These are phyloP conservation scores for Gallinago jamesoni DNA, from an alignment of 2,113 vertebrate species.

Conservation along the genomic window DNA sequence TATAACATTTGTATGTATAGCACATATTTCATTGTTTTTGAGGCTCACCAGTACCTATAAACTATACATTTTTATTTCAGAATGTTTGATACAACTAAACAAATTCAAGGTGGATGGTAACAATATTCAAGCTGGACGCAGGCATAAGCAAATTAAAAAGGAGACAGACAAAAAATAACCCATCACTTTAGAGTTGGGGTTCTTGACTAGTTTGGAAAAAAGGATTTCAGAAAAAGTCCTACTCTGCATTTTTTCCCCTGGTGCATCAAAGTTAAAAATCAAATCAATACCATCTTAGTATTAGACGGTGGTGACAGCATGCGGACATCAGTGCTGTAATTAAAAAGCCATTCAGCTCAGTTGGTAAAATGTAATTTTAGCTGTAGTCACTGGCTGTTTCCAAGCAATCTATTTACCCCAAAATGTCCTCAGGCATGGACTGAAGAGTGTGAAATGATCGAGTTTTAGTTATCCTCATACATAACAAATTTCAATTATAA, in stretches of 20 bases:
- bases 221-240: conserved; percentile 60
- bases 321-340: conserved; percentile 78
- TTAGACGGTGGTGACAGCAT: conserved; percentile 76
- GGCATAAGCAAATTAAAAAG: background rate
- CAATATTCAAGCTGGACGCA: background rate
- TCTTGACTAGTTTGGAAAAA: conserved; percentile 61
- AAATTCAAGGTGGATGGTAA: background rate
- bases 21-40: background rate
- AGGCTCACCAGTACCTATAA: background rate
- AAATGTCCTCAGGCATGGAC: conserved; percentile 77
- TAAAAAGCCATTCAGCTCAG: conserved; percentile 82
- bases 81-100: background rate
- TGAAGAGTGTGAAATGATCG: conserved; percentile 78
- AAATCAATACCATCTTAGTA: conserved; percentile 78
- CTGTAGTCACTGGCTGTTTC: conserved; percentile 77
- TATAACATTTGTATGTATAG: background rate
- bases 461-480: conserved; percentile 80
- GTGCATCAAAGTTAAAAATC: conserved; percentile 78
- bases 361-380: conserved; percentile 82
- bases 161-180: background rate
- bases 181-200: conserved; percentile 26
- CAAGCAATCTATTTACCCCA: conserved; percentile 82
- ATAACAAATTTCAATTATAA: conserved; percentile 80
- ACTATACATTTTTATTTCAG: background rate
- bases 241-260: conserved; percentile 64